Evolutionary conservation across 2,888 invertebrate genomes (phyloP), one percentile per base, ranked within the genome.

Genomic region (Ametastegia equiseti): DNA sequence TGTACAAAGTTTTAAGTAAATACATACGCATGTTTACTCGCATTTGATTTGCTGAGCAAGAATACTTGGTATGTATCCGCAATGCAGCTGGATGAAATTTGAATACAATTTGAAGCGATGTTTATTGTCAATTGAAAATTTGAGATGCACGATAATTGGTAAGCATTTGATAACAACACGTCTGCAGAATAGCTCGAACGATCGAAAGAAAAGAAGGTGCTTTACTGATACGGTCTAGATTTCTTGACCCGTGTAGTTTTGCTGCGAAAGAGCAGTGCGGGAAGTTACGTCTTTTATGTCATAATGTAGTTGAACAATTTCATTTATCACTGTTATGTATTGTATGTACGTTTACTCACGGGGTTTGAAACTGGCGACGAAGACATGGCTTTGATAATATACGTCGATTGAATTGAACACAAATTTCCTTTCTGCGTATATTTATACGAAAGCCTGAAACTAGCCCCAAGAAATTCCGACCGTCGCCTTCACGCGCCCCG

Each of bases 321-420:
- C 77, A 9, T 54, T 54, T 47, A n/a, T 69, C n/a, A 83, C 71
- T 82, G 47, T 83, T 86, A 83, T 86, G 84, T 81, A 85, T 84
- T 82, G 67, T 67, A 36, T 71, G 15, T 73, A n/a, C n/a, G n/a
- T n/a, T n/a, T 78, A 78, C 78, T 78, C 13, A 78, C 78, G 19
- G 78, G 78, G 33, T 63, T 78, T 45, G 42, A 63, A 2, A 78
- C 78, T 78, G 78, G 78, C 39, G 78, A 78, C 57, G 78, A 60
- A 15, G 78, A 57, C 78, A 78, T 78, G 36, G 9, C 30, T 19
- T 75, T 54, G 36, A 50, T 33, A 36, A 45, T 54, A 36, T 11
- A 54, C 36, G 19, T 19, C 19, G 54, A 50, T 75, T 36, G 54
- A 50, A 54, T 75, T 54, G 54, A 75, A 54, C 75, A 13, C 6